These are phyloP conservation scores for Silurus aristotelis DNA, from an alignment of 2,797 vertebrate species.

Conservation along the genomic window DNA sequence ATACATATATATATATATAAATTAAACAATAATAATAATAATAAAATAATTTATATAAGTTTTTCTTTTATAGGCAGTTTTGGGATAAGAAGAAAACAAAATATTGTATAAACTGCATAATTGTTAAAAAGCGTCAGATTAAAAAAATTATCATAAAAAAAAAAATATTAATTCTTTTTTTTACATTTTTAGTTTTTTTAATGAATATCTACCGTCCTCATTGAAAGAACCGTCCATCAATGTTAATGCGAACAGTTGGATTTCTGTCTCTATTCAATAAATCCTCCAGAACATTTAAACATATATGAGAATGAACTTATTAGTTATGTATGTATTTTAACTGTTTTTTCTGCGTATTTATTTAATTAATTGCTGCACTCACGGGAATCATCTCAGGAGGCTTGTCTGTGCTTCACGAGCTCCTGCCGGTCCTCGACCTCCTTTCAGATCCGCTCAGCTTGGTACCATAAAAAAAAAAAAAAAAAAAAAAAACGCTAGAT, in stretches of 20 bases:
- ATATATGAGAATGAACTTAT: neutral
- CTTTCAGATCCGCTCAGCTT: neutral
- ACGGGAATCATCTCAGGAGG: neutral
- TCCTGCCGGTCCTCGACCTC: neutral
- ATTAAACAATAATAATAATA: neutral
- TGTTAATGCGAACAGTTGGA: too few species aligned
- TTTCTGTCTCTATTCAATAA: neutral
- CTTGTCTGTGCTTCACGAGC: neutral
- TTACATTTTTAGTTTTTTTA: neutral
- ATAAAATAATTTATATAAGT: neutral
- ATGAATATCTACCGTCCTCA: neutral
- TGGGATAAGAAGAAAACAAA: neutral
- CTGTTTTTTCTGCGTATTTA: neutral
- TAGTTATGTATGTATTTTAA: too few species aligned
- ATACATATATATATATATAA: neutral
- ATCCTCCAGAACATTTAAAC: neutral
- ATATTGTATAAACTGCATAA: neutral
- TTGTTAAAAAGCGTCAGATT: neutral
- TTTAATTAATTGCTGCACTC: too few species aligned
- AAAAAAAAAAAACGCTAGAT: neutral
- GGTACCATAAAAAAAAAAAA: too few species aligned
- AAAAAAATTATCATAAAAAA: too few species aligned
- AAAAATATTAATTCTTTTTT: too few species aligned
- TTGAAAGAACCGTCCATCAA: neutral
- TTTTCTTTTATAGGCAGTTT: neutral